Evolutionary conservation across 2,888 invertebrate species (phyloP).

Genomic region (Hyalella azteca): DNA sequence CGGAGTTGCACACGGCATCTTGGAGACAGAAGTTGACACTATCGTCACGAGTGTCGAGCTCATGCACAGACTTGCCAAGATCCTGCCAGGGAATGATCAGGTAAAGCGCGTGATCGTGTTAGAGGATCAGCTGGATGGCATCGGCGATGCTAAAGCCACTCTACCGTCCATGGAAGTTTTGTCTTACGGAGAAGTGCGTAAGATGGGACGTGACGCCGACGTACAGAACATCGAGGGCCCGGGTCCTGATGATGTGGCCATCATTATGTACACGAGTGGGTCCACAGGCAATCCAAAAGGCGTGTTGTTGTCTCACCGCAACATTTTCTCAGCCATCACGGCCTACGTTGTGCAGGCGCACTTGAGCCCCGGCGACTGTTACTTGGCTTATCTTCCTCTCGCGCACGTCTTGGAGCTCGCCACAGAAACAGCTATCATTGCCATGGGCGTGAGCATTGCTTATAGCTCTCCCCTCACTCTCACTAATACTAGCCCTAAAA

Average conservation of each 20-base stretch:
- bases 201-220: conserved; percentile 64
- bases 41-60: conserved; percentile 93
- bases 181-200: conserved; percentile 76
- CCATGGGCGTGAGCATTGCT: conserved; percentile 83
- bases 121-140: conserved; percentile 82
- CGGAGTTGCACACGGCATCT: conserved; percentile 93
- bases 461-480: conserved; percentile 91
- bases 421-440: conserved; percentile 61
- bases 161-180: conserved; percentile 76
- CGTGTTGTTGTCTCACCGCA: conserved; percentile 55
- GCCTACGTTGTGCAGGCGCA: conserved; percentile 51
- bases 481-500: conserved; percentile 90
- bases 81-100: conserved; percentile 74
- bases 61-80: conserved; percentile 84
- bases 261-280: conserved; percentile 82
- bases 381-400: conserved; percentile 68
- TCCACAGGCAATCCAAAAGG: conserved; percentile 58
- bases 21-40: conserved; percentile 88
- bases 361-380: conserved; percentile 62
- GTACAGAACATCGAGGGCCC: conserved; percentile 31
- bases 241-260: conserved; percentile 77
- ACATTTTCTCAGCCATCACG: conserved; percentile 51
- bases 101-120: conserved; percentile 82
- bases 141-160: conserved; percentile 68
- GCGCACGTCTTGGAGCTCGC: conserved; percentile 68